A percentile compares a stretch with the other conserved stretches of the same genome.
Conservation (phyloP, 2,888 invertebrate genomes). For the Pollenia angustigena region DNA sequence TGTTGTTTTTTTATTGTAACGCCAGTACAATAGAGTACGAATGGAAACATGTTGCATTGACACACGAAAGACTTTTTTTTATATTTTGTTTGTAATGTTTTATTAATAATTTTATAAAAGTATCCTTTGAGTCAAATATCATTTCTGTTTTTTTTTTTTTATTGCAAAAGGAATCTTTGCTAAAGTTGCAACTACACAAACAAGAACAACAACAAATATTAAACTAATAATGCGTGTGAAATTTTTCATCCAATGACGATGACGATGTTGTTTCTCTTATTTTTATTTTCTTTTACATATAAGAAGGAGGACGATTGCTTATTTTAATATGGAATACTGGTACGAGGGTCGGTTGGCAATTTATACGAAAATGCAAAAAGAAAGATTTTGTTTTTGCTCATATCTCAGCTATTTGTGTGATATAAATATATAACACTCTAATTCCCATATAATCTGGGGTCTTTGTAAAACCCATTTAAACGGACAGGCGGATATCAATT, state of each 20-base stretch:
- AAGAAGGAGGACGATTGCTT: slow-evolving; percentile 40
- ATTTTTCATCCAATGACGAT: slow-evolving; percentile 68
- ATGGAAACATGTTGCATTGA: slow-evolving; percentile 62
- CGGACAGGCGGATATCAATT: too few relatives aligned
- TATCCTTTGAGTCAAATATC: slow-evolving; percentile 38
- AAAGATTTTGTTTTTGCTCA: too few relatives aligned
- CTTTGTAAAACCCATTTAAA: too few relatives aligned
- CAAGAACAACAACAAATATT: slow-evolving; percentile 26
- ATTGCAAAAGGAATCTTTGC: slow-evolving; percentile 56
- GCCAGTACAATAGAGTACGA: slow-evolving; percentile 65
- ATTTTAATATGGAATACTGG: slow-evolving; percentile 36
- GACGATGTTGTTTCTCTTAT: slow-evolving; percentile 28
- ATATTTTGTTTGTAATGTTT: slow-evolving; percentile 11
- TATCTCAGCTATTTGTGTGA: too few relatives aligned
- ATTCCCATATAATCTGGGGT: too few relatives aligned
- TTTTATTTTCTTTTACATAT: slow-evolving; percentile 35
- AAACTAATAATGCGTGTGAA: slow-evolving; percentile 73
- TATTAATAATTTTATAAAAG: slow-evolving; percentile 46
- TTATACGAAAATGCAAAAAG: too few relatives aligned
- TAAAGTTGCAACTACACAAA: slow-evolving; percentile 30
- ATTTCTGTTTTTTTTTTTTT: slow-evolving; percentile 2
- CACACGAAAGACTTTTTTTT: slow-evolving; percentile 47
- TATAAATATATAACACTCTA: too few relatives aligned
- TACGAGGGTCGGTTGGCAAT: slow-evolving; percentile 43
- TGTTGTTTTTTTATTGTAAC: slow-evolving; percentile 62